A percentile compares a stretch with the other conserved stretches of the same genome.
Evolutionary conservation across 1,140 invertebrate species (phyloP).

Genomic region (Mya arenaria): DNA sequence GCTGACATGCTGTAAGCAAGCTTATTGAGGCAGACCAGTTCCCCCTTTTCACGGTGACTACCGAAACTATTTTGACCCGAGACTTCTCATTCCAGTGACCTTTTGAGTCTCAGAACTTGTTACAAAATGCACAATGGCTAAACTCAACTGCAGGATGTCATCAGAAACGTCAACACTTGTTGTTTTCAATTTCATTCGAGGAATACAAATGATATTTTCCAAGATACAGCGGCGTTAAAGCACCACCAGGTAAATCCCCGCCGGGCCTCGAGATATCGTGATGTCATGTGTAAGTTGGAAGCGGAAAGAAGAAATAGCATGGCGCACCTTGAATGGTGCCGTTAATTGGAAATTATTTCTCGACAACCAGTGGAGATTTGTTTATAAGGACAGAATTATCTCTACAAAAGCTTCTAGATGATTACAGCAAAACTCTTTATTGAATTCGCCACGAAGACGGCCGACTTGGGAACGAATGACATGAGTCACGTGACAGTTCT

Average conservation of each 20-base stretch:
- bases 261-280: neutral
- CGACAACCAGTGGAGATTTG: conserved; percentile 10
- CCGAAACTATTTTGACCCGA: too few relatives aligned
- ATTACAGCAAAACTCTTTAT: neutral
- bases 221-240: too few relatives aligned
- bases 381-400: conserved; percentile 7
- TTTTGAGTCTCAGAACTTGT: too few relatives aligned
- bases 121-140: too few relatives aligned
- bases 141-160: too few relatives aligned
- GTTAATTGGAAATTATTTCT: conserved; percentile 39
- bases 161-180: too few relatives aligned
- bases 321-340: conserved; percentile 22
- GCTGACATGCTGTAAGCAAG: too few relatives aligned
- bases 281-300: neutral
- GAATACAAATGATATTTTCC: too few relatives aligned
- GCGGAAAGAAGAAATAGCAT: conserved; percentile 21
- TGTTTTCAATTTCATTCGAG: too few relatives aligned
- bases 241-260: neutral
- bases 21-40: too few relatives aligned
- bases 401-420: neutral
- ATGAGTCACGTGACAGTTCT: neutral
- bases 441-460: neutral
- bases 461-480: neutral
- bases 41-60: too few relatives aligned
- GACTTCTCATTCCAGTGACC: too few relatives aligned